Evolutionary conservation across 2,797 vertebrate genomes (phyloP).

Genomic region (Limnodromus scolopaceus): DNA sequence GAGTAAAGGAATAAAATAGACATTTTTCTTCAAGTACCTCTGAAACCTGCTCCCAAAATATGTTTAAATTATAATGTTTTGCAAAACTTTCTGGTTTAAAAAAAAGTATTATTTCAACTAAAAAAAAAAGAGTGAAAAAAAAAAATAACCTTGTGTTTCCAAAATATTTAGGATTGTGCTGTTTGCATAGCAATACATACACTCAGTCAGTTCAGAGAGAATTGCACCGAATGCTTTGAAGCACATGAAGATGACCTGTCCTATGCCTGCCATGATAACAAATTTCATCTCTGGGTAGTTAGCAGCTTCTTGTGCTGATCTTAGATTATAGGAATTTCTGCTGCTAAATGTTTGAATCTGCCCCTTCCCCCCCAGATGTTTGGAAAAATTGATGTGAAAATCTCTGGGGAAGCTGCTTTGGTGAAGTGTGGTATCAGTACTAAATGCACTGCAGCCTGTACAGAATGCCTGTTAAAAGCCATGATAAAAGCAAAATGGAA

Average conservation of each 20-base stretch:
- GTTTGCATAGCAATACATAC: background rate
- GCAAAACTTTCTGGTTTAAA: background rate
- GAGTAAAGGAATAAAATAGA: background rate
- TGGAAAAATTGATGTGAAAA: background rate
- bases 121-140: background rate
- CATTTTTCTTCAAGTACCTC: background rate
- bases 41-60: background rate
- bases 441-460: background rate
- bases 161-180: background rate
- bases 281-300: background rate
- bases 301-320: background rate
- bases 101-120: background rate
- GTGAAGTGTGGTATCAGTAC: background rate
- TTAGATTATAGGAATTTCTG: background rate
- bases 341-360: background rate
- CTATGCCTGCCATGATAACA: background rate
- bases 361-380: background rate
- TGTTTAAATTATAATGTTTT: background rate
- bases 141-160: background rate
- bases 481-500: background rate
- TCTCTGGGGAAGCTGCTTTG: background rate
- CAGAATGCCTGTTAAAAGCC: background rate
- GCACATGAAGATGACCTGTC: rapidly evolving
- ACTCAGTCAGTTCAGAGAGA: background rate
- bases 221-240: background rate